Evolutionary conservation across 2,888 invertebrate genomes (phyloP), one percentile per base, ranked within the genome.

Genomic region (Andrena chrysosceles): DNA sequence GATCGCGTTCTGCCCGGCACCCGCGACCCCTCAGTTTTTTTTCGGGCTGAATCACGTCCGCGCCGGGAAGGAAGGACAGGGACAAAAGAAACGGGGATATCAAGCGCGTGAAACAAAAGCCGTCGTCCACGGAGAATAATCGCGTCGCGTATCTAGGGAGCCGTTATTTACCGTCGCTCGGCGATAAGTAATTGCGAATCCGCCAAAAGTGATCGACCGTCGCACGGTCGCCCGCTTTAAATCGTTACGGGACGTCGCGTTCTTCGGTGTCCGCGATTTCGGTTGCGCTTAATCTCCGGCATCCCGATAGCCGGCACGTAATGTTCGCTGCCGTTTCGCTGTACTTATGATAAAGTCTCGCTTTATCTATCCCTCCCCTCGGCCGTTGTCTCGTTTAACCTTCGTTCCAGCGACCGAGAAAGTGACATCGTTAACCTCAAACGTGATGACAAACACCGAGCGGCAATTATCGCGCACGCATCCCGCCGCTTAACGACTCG

Each of bases 381-480:
- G 0, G 20, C 35, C 42, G 42, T 42, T 42, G 42, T 42, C 42
- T 42, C 42, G 16, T 42, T 42, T 35, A 33, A n/a, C 52, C 33
- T 63, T 54, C 42, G 26, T 56, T 29, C 23, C 56, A 10, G 42
- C 60, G 52, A 29, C 29, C 83, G 81, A 66, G 77, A 77, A 84
- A 86, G 79, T 66, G 66, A 82, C 78, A 73, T 77, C 67, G 77
- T 84, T 85, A 87, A 87, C 72, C 75, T 84, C 77, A 67, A 16
- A 26, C 54, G 20, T 66, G 80, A 84, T 86, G 78, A 86, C 84
- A 84, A 87, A 88, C 88, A 80, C 80, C 84, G 73, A 33, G 10
- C 72, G 75, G 81, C 68, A 85, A 82, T 88, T 80, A 86, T 87
- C 77, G 48, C 20, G 67, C 49, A 54, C 56, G 75, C 71, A 54